phyloP scores from a whole-genome alignment of 2,113 vertebrate species.

The Hippocampus barbouri region DNA sequence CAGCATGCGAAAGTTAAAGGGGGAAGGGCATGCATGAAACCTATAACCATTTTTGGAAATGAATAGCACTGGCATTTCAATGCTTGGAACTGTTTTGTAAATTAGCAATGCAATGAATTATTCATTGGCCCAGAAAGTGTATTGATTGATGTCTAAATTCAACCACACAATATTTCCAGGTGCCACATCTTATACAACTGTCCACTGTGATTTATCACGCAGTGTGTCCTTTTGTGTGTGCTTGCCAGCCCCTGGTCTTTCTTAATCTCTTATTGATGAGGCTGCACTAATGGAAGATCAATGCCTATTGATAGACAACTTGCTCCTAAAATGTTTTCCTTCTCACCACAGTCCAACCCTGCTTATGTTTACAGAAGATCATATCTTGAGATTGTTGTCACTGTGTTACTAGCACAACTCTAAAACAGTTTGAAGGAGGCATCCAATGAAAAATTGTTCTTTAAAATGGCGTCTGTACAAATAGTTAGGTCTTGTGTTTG shows the following conservation, averaged over 20 bases:
- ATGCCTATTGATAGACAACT: slow-evolving; percentile 50
- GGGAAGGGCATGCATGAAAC: too few relatives aligned
- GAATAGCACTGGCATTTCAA: not conserved
- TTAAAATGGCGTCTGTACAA: too few relatives aligned
- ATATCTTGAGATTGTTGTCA: not conserved
- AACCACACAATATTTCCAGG: not conserved
- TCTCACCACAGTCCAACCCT: slow-evolving; percentile 16
- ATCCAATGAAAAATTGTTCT: too few relatives aligned
- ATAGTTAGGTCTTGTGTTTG: too few relatives aligned
- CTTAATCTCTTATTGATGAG: slow-evolving; percentile 72
- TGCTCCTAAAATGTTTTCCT: slow-evolving; percentile 44
- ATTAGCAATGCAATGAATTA: not conserved
- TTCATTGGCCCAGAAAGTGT: not conserved
- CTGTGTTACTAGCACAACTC: too few relatives aligned
- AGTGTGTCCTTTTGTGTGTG: slow-evolving; percentile 2
- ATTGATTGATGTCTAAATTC: not conserved
- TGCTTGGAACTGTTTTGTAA: not conserved
- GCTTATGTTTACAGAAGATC: too few relatives aligned
- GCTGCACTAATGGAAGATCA: slow-evolving; percentile 63
- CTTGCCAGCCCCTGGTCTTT: slow-evolving; percentile 38
- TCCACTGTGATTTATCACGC: not conserved
- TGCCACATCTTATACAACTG: not conserved
- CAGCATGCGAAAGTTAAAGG: too few relatives aligned
- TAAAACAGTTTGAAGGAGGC: too few relatives aligned
- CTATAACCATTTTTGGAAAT: not conserved